Evolutionary conservation across 2,797 vertebrate species (phyloP), one percentile per base, ranked within the genome.

Genomic region (Gymnothorax reevesii): DNA sequence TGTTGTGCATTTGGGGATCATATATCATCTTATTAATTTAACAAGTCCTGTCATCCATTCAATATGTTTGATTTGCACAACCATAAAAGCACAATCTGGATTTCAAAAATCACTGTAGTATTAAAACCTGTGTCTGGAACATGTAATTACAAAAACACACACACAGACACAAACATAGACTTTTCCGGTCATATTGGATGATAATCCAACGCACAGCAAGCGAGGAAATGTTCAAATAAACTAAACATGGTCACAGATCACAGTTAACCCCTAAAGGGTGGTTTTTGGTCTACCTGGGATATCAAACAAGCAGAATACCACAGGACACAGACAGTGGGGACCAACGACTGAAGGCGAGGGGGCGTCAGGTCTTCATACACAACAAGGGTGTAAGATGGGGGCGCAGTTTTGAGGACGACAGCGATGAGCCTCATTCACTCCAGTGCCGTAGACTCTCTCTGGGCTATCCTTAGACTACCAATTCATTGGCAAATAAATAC

Each of bases 231-330:
- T 79, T 79, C 15, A 52, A 54, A 52, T 54, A 79, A 79, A 54
- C 49, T 49, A 4, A 75, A 42, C 7, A 9, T 82, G 3, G 54
- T 55, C 80, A 57, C 55, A 57, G 80, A 59, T 82, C 4, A 82
- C 22, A 82, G 27, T 27, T 15, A 82, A 79, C 75, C 75, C 49
- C 49, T 79, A 79, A 79, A 79, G 17, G 13, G 25, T 49, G 20
- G 75, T 79, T 79, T 79, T 79, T 79, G 75, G 75, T 79, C 75
- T 79, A 79, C 75, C 75, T 54, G 49, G 49, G 17, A 42, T 20
- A 77, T 49, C 4, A 7, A 49, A 52, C 33, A 49, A 42, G 4
- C 20, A 33, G 73, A 77, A 15, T 22, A 54, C 75, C 75, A 54
- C 75, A 79, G 75, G 49, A 54, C 0, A 79, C 17, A 54, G 71